Conservation (phyloP, 2,888 invertebrate species). For the Melieria omissa region DNA sequence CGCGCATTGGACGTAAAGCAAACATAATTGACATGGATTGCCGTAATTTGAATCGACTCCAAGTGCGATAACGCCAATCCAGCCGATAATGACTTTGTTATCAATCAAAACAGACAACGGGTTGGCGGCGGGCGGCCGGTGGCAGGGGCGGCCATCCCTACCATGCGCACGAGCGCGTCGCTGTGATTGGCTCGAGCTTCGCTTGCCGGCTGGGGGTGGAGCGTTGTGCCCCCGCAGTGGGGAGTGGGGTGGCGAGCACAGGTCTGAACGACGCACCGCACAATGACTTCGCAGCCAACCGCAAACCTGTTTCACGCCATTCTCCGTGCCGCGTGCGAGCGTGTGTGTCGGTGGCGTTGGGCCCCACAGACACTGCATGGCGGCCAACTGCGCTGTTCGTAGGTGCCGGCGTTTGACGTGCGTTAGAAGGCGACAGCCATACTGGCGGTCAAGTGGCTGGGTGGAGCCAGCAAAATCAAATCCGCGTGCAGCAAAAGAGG, state of each 20-base stretch:
- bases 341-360: no score
- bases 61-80: constrained; percentile 30
- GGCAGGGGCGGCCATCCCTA: constrained; percentile 29
- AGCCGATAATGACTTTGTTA: constrained; percentile 62
- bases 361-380: neutral
- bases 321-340: neutral
- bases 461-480: constrained; percentile 48
- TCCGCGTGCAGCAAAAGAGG: no score
- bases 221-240: neutral
- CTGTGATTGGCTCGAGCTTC: constrained; percentile 46
- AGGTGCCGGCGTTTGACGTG: constrained; percentile 28
- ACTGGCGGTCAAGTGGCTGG: constrained; percentile 42
- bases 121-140: neutral
- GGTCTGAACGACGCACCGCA: neutral
- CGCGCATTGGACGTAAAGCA: neutral
- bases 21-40: constrained; percentile 33
- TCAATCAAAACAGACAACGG: constrained; percentile 60
- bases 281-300: constrained; percentile 10
- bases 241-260: no score
- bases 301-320: constrained; percentile 25
- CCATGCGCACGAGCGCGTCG: constrained; percentile 46
- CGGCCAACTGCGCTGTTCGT: neutral
- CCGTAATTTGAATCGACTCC: constrained; percentile 31
- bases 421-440: constrained; percentile 34
- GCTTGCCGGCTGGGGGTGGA: constrained; percentile 33